phyloP scores from a whole-genome alignment of 1,140 invertebrate species.

The Macrostomum lignano region DNA sequence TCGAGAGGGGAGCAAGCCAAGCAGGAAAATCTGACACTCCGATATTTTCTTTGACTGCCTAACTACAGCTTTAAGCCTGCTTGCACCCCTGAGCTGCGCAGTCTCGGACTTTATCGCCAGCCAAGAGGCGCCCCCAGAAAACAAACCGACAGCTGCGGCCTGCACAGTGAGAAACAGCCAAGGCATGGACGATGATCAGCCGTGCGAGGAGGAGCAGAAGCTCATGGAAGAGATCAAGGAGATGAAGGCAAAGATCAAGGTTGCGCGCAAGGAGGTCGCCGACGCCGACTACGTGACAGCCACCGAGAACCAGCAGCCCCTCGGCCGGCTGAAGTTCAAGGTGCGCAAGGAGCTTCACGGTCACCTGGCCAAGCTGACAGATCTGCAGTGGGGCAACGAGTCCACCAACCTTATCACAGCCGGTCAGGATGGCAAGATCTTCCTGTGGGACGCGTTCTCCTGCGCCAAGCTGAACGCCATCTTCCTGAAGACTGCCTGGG shows the following conservation, averaged over 20 bases:
- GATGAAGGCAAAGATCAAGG: conserved; percentile 2
- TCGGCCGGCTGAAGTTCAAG: conserved; percentile 3
- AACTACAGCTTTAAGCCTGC: too few species aligned
- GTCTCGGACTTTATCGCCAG: too few species aligned
- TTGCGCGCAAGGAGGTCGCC: background rate
- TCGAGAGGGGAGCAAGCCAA: too few species aligned
- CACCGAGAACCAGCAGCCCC: conserved; percentile 3
- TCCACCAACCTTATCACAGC: background rate
- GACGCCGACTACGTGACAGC: conserved; percentile 4
- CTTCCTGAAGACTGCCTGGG: conserved; percentile 2
- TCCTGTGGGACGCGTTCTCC: conserved; percentile 3
- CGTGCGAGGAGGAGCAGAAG: conserved; percentile 1
- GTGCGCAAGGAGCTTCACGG: conserved; percentile 5
- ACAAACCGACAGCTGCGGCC: too few species aligned
- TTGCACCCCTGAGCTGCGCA: too few species aligned
- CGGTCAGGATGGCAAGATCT: conserved; percentile 4
- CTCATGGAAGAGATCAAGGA: background rate
- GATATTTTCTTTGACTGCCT: too few species aligned
- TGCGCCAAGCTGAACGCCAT: conserved; percentile 3
- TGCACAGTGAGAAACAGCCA: too few species aligned
- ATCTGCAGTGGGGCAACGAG: conserved; percentile 4
- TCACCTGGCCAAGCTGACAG: conserved; percentile 5
- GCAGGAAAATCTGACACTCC: too few species aligned
- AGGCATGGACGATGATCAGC: too few species aligned
- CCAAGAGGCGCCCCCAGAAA: too few species aligned